Base-by-base conservation (phyloP, 2,888 invertebrate species). In the Melanchra persicariae region DNA sequence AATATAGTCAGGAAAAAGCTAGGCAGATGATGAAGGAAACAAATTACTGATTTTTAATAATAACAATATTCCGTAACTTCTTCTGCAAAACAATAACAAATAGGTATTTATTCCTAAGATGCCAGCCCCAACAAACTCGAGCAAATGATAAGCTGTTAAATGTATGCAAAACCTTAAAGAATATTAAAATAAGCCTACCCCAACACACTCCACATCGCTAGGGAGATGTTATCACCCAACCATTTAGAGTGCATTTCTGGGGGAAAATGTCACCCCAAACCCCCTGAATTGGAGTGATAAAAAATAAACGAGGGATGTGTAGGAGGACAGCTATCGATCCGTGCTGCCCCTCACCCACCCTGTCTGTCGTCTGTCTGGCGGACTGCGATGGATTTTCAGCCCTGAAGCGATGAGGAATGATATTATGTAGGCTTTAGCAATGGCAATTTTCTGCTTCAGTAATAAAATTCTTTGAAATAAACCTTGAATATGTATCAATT, bases 281-380 rank as follows among this genome's bases (percentile, higher is more conserved):
- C 10, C 24, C 34, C 37, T 68, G 40, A 57, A 58, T 24, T 9
- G 30, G 8, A 2, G 49, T 17, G 47, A 70, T 76, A 64, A 65
- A 75, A 68, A 61, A 70, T 75, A 30, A 26, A 64, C 12, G 63
- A 49, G 69, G 74, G 62, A 49, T 45, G 45, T n/a, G 40, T 7
- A 43, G 61, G 45, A 26, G 62, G 26, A 12, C 12, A 2, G 24
- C 10, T 69, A 79, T 80, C 54, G 80, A 79, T 71, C 79, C 40
- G 45, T 0, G 26, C 67, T 34, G 17, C 80, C 80, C 76, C 24
- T 58, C 19, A 24, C 19, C 24, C 24, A 24, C 43, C 30, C 57
- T 55, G 79, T 79, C 80, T 80, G 58, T 47, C 55, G 54, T 8
- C 45, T 71, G 79, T 67, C 80, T 79, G 45, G 63, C 49, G 60